Percentiles rank a stretch among this genome's conserved stretches.
These are phyloP conservation scores for Eupithecia insigniata DNA, from an alignment of 2,888 invertebrate genomes.

Conservation along the genomic window DNA sequence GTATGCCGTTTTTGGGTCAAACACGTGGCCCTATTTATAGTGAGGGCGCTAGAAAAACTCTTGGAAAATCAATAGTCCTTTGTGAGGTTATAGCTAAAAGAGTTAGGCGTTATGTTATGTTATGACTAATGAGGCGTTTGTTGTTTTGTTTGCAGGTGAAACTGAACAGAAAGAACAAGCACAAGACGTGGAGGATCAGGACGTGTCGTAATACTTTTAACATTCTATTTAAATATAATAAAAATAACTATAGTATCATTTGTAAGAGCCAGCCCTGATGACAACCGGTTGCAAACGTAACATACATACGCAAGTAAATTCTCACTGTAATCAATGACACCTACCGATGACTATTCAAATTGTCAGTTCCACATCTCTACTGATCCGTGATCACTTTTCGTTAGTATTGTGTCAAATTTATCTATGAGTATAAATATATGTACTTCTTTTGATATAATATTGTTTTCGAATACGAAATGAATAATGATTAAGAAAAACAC, in stretches of 20 bases:
- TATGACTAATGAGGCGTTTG: not conserved
- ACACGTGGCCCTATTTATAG: constrained; percentile 35
- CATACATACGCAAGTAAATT: constrained; percentile 42
- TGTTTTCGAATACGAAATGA: constrained; percentile 75
- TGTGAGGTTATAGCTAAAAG: not conserved
- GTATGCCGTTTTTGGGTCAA: constrained; percentile 36
- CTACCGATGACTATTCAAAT: constrained; percentile 32
- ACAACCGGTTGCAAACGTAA: constrained; percentile 67
- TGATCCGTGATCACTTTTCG: constrained; percentile 37
- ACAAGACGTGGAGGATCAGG: constrained; percentile 97
- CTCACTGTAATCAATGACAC: constrained; percentile 44
- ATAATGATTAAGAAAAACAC: constrained; percentile 79
- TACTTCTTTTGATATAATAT: constrained; percentile 77
- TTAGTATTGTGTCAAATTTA: constrained; percentile 70
- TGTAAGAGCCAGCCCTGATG: constrained; percentile 79
- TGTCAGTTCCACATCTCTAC: constrained; percentile 36
- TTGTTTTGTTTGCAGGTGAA: constrained; percentile 87
- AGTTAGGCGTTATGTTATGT: too few species aligned
- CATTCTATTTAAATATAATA: constrained; percentile 78
- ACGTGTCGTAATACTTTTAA: constrained; percentile 93
- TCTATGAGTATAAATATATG: constrained; percentile 66
- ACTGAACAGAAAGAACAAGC: constrained; percentile 95
- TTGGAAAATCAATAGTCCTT: constrained; percentile 1
- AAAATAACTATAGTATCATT: constrained; percentile 81
- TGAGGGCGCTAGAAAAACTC: constrained; percentile 3